Percentiles rank a stretch among this genome's conserved stretches.
phyloP scores from a whole-genome alignment of 2,113 vertebrate genomes.

The Ceyx margarethae region DNA sequence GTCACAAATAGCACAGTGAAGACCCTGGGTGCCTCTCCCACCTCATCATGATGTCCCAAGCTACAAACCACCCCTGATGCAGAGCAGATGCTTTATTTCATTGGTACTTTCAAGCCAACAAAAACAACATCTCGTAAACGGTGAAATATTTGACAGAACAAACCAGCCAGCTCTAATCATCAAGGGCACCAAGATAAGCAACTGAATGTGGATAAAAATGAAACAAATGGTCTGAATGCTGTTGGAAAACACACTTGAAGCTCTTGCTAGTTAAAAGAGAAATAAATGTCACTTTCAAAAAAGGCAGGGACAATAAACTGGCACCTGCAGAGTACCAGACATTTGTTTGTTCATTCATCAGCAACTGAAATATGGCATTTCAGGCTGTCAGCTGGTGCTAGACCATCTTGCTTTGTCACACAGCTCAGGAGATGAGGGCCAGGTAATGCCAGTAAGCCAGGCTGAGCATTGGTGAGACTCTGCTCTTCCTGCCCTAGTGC shows the following conservation, averaged over 20 bases:
- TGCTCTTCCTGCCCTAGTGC: background rate
- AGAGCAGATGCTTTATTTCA: background rate
- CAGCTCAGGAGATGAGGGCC: accelerated
- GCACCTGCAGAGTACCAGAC: background rate
- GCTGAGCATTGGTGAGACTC: background rate
- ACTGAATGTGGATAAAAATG: background rate
- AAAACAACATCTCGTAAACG: background rate
- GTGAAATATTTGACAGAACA: background rate
- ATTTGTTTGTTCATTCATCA: background rate
- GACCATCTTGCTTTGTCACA: background rate
- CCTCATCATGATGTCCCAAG: background rate
- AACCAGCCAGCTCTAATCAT: background rate
- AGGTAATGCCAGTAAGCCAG: accelerated
- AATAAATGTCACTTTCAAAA: background rate
- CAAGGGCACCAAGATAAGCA: background rate
- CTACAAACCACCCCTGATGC: background rate
- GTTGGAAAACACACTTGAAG: background rate
- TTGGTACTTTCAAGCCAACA: background rate
- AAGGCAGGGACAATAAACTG: background rate
- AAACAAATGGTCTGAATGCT: background rate
- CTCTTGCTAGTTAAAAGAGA: background rate
- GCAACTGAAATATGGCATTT: background rate
- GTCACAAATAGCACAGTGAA: background rate
- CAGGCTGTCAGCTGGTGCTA: background rate
- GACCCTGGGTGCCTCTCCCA: background rate